Conservation (phyloP, 92 coral and sea anemone species). For the Siderastrea radians region DNA sequence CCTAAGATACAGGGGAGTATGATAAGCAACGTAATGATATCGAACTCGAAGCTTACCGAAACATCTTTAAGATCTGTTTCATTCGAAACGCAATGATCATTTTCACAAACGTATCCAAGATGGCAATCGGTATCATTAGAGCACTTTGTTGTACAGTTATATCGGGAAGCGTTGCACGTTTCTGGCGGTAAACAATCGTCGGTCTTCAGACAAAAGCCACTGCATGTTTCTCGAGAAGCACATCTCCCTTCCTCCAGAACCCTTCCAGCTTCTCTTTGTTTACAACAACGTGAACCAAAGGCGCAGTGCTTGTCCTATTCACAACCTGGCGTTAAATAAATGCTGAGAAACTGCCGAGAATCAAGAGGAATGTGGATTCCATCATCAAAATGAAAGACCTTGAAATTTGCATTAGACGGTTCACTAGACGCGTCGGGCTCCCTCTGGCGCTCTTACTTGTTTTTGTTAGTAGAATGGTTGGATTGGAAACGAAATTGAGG, state of each 20-base stretch:
- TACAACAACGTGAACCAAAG: background rate
- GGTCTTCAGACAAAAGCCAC: background rate
- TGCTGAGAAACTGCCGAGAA: background rate
- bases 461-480: too few species aligned
- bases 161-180: background rate
- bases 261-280: too few species aligned
- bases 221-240: background rate
- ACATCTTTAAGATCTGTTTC: too few species aligned
- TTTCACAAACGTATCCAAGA: background rate
- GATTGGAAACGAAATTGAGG: too few species aligned
- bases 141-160: background rate
- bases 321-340: background rate
- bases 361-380: too few species aligned
- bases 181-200: background rate
- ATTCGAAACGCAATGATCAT: background rate
- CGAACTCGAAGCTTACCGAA: too few species aligned
- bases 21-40: too few species aligned
- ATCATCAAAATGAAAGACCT: too few species aligned
- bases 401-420: too few species aligned
- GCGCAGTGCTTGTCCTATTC: background rate
- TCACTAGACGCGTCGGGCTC: too few species aligned
- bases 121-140: background rate
- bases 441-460: too few species aligned
- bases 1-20: too few species aligned
- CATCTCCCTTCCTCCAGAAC: background rate